These are phyloP conservation scores for Casuarius casuarius DNA, from an alignment of 2,113 vertebrate species.

Conservation along the genomic window DNA sequence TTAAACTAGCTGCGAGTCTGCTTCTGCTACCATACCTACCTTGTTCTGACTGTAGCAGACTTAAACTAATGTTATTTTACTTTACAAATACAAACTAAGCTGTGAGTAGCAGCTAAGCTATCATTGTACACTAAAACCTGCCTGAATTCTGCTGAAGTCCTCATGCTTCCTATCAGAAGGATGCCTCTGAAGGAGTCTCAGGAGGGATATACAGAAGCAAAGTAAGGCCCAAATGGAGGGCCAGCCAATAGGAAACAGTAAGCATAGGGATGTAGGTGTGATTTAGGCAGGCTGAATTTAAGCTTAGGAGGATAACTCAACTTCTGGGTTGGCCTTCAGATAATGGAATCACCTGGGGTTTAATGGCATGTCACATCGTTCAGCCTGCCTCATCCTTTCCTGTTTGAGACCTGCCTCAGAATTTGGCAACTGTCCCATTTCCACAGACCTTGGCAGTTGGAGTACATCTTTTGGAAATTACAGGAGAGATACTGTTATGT, in stretches of 20 bases:
- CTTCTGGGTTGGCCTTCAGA: background rate
- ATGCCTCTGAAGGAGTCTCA: conserved; percentile 42
- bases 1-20: background rate
- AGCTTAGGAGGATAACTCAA: background rate
- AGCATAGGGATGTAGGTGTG: background rate
- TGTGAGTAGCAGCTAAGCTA: conserved; percentile 4
- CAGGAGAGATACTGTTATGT: background rate
- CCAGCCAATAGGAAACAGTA: background rate
- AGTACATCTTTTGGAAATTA: background rate
- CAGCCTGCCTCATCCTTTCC: background rate
- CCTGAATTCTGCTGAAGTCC: background rate
- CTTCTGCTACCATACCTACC: background rate
- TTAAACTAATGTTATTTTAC: conserved; percentile 15
- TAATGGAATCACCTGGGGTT: background rate
- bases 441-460: background rate
- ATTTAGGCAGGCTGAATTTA: background rate
- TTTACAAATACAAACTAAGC: background rate
- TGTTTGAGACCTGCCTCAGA: background rate
- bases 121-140: background rate
- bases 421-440: background rate
- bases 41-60: conserved; percentile 6
- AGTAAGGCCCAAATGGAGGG: background rate
- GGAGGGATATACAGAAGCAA: background rate
- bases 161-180: background rate
- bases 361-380: background rate